Base-by-base conservation (phyloP, 2,113 vertebrate species). In the Solea solea region DNA sequence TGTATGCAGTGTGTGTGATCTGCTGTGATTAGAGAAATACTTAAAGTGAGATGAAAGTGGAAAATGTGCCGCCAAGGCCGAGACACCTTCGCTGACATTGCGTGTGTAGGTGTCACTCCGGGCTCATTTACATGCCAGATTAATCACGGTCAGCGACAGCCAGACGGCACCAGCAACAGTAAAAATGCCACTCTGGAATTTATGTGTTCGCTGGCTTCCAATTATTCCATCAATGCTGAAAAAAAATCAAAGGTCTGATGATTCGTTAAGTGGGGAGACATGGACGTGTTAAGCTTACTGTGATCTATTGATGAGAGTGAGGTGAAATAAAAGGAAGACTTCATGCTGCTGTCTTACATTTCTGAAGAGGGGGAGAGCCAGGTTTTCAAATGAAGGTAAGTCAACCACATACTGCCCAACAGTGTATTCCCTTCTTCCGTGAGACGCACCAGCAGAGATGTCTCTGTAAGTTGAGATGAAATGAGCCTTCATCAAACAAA, bases 351-450 rank as follows among this genome's bases (percentile, higher is more conserved):
- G 57, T 84, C 95, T 95, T 89, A 98, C 97, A 11, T 94, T 91
- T 93, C 73, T 94, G 86, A 99, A 92, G 82, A 96, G 86, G 0
- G 97, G 96, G 51, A 99, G 95, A 15, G 88, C 94, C 81, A 98
- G 78, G 57, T 91, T 94, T 91, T 98, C 96, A 82, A 99, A 98
- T 1, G 97, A 96, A 39, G 82, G 59, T 69, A 98, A 73, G 58
- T 99, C 94, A 11, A 99, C 97, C 73, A 94, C 89, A 8, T 98
- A 99, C 58, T 96, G 96, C 0, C 97, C 97, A 0, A 99, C 96
- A 0, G 92, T 92, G 86, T 89, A 92, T 40, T 95, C 95, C 21
- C 58, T 70, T 83, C 90, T 88, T 76, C 93, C 93, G 0, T 82
- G 42, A 51, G 90, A 82, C 5, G 80, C 74, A 34, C 84, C 86